Evolutionary conservation across 2,888 invertebrate species (phyloP).

Genomic region (Netelia melanura): DNA sequence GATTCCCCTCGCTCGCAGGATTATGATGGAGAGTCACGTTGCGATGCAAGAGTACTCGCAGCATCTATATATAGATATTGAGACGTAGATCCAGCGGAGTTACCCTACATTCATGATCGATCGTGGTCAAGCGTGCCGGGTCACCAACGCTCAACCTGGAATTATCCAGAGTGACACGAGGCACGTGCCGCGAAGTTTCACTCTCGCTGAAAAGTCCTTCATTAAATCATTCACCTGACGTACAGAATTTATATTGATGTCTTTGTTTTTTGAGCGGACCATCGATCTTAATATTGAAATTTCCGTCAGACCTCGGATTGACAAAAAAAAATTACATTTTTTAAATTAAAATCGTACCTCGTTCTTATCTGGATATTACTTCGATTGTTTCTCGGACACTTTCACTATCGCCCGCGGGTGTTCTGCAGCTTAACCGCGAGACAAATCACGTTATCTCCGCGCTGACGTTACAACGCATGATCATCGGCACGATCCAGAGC

Average conservation of each 20-base stretch:
- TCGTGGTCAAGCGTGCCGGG: conserved; percentile 78
- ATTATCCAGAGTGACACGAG: conserved; percentile 45
- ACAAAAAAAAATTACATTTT: no score
- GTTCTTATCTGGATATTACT: no score
- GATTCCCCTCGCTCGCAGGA: conserved; percentile 44
- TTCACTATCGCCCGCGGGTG: conserved; percentile 40
- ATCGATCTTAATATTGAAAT: no score
- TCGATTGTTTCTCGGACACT: background rate
- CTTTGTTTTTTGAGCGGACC: background rate
- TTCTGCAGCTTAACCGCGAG: conserved; percentile 26
- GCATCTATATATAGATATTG: background rate
- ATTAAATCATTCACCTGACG: background rate
- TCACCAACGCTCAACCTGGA: conserved; percentile 73
- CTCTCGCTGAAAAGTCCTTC: conserved; percentile 12
- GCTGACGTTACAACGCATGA: conserved; percentile 17
- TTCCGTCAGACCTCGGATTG: no score
- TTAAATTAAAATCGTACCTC: no score
- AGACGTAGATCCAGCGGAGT: background rate
- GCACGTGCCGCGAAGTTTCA: conserved; percentile 34
- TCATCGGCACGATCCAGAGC: conserved; percentile 37
- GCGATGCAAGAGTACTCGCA: conserved; percentile 25
- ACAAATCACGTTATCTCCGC: conserved; percentile 42
- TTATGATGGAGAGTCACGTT: conserved; percentile 59
- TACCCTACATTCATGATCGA: conserved; percentile 77
- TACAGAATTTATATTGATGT: background rate